Evolutionary conservation across 53 echinoderm and acorn worm genomes (phyloP).

Genomic region (Crossaster papposus): DNA sequence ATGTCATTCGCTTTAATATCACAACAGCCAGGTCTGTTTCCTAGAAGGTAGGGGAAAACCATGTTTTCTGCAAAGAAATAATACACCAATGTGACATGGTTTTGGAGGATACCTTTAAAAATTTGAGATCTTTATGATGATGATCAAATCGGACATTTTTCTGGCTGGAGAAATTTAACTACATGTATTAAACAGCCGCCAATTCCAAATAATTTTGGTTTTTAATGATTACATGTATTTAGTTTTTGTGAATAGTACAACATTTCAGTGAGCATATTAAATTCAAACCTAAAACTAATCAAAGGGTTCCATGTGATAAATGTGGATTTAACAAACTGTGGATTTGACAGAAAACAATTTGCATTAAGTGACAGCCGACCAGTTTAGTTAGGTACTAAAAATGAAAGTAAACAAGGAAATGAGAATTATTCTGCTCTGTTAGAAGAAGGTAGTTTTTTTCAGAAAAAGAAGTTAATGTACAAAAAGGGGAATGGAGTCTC

Average conservation of each 20-base stretch:
- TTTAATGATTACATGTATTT: too few relatives aligned
- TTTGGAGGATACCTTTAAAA: neutral
- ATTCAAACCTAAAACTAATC: too few relatives aligned
- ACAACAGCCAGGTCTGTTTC: neutral
- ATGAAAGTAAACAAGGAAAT: neutral
- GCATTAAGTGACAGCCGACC: neutral
- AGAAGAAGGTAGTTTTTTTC: too few relatives aligned
- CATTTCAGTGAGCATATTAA: too few relatives aligned
- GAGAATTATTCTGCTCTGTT: neutral
- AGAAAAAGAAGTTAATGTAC: slow-evolving; percentile 11
- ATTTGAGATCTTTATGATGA: neutral
- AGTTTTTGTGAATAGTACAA: too few relatives aligned
- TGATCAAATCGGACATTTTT: neutral
- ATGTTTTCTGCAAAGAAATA: neutral
- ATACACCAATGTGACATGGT: neutral
- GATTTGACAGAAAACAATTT: neutral
- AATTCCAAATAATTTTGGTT: too few relatives aligned
- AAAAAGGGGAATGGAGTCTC: slow-evolving; percentile 73
- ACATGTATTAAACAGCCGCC: too few relatives aligned
- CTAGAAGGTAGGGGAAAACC: neutral
- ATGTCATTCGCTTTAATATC: too few relatives aligned
- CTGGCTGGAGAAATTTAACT: too few relatives aligned
- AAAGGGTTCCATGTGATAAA: too few relatives aligned
- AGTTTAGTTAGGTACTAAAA: neutral
- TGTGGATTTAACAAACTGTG: neutral